These are phyloP conservation scores for Dromaius novaehollandiae DNA, from an alignment of 2,113 vertebrate genomes.

Conservation along the genomic window DNA sequence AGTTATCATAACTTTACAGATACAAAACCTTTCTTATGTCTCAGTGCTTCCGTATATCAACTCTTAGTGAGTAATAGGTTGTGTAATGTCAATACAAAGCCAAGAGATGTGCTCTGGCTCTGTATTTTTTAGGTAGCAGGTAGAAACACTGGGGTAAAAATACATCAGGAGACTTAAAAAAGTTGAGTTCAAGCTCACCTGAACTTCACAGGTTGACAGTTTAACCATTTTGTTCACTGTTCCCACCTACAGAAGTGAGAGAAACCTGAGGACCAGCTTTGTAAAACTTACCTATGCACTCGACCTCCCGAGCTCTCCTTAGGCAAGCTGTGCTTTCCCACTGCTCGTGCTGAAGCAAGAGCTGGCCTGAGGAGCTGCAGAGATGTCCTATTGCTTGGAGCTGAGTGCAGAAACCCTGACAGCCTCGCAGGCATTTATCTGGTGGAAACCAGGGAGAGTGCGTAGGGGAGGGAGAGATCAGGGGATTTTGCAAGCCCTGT, in stretches of 20 bases:
- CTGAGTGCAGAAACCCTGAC: neutral
- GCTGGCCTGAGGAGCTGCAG: neutral
- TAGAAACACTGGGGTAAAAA: neutral
- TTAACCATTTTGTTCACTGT: neutral
- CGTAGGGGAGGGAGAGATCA: neutral
- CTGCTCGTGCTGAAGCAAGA: neutral
- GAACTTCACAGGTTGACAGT: neutral
- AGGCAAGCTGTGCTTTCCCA: neutral
- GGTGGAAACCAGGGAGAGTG: neutral
- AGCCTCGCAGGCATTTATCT: conserved; percentile 26
- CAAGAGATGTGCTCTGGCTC: neutral
- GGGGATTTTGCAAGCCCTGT: conserved; percentile 51
- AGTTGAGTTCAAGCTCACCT: neutral
- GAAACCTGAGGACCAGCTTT: neutral
- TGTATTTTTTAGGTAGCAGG: neutral
- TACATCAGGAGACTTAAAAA: neutral
- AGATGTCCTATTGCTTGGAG: neutral
- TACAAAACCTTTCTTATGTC: neutral
- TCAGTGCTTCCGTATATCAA: neutral
- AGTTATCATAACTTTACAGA: neutral
- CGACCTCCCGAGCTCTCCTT: neutral
- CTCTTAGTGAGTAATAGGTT: neutral
- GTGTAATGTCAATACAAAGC: neutral
- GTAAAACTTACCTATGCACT: conserved; percentile 43
- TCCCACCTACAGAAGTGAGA: neutral